Evolutionary conservation across 2,797 vertebrate genomes (phyloP), one percentile per base, ranked within the genome.

Genomic region (Sebastes matsubarae): DNA sequence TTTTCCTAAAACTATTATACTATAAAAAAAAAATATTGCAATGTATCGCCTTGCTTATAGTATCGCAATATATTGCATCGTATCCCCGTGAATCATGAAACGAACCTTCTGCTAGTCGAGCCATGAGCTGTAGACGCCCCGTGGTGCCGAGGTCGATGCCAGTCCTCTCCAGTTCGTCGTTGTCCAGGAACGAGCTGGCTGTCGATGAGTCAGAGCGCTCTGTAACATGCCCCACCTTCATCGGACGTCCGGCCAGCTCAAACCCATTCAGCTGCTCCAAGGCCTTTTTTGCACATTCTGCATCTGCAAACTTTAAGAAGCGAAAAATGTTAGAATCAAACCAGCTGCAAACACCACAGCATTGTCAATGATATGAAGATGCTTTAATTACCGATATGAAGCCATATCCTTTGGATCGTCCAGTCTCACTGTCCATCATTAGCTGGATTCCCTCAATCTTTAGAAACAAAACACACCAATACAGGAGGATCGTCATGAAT

Each of bases 401-500:
- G 83, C 99, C 98, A 5, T 99, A 99, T 91, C 99, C 99, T 95
- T 99, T 99, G 22, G 99, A 99, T 67, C 98, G 96, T 38, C 98
- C 98, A 1, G 99, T 99, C 94, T 99, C 99, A 75, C 97, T 99
- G 90, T 99, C 99, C 99, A 99, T 99, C 97, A 99, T 99, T 16
- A 99, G 97, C 80, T 99, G 99, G 88, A 99, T 99, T 81, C 98
- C 98, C 93, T 99, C 99, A 84, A 99, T 99, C 99, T 99, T 50
- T 58, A 30, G 30, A 38, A 66, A 61, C 16, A 57, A 79, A 67
- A 52, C 32, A 72, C 12, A 57, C 1, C 14, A 64, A 18, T 16
- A 20, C 1, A 70, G 1, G 75, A 27, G 8, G 1, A 63, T 10
- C 14, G 20, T 67, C 20, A 57, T 29, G 18, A 77, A 52, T 22